Evolutionary conservation across 2,113 vertebrate species (phyloP).

Genomic region (Oryzias javanicus): DNA sequence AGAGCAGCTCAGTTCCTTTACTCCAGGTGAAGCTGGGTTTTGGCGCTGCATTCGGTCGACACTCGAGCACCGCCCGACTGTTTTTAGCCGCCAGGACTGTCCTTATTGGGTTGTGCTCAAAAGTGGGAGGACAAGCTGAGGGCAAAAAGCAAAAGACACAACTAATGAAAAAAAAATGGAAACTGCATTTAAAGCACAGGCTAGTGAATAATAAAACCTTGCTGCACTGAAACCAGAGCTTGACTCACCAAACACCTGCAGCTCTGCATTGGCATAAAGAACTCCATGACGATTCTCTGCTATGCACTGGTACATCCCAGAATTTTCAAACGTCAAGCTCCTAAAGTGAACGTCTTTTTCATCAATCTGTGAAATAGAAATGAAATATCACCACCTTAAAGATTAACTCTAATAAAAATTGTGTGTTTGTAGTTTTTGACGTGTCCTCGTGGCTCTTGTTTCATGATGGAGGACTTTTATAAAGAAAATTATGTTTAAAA

Average conservation of each 20-base stretch:
- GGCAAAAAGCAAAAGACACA: not conserved
- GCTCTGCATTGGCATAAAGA: conserved; percentile 90
- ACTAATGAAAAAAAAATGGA: too few species aligned
- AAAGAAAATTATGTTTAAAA: too few species aligned
- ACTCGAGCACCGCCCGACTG: conserved; percentile 88
- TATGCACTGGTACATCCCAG: conserved; percentile 96
- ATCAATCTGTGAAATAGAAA: conserved; percentile 70
- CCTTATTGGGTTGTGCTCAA: conserved; percentile 90
- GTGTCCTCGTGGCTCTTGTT: too few species aligned
- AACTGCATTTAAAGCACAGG: too few species aligned
- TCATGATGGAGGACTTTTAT: too few species aligned
- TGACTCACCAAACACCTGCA: conserved; percentile 91
- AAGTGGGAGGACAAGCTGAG: conserved; percentile 88
- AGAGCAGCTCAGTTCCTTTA: conserved; percentile 92
- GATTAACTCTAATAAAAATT: too few species aligned
- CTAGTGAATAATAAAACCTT: not conserved
- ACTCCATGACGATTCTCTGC: conserved; percentile 88
- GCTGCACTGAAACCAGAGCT: not conserved
- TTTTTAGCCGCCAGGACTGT: conserved; percentile 86
- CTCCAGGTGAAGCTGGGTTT: conserved; percentile 90
- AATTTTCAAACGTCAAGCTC: conserved; percentile 82
- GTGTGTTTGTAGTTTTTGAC: too few species aligned
- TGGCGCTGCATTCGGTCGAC: conserved; percentile 91
- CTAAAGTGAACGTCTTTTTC: conserved; percentile 83
- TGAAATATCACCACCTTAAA: too few species aligned